These are phyloP conservation scores for Dione juno DNA, from an alignment of 2,888 invertebrate genomes.

Conservation along the genomic window DNA sequence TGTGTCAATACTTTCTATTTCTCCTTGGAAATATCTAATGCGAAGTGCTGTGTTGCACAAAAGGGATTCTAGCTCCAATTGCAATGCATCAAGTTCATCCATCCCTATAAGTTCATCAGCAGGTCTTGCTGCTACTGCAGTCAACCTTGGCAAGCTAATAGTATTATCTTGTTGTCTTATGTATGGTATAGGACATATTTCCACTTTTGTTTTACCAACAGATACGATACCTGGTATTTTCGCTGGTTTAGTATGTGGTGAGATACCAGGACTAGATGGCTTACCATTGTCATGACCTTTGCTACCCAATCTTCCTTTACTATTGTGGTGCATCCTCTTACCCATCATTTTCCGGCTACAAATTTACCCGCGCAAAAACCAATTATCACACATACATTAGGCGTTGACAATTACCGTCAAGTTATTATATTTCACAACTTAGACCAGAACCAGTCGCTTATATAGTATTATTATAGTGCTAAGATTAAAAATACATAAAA, in stretches of 20 bases:
- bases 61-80: constrained; percentile 93
- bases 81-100: constrained; percentile 94
- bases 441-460: background rate
- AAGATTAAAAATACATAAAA: background rate
- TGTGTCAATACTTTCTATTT: constrained; percentile 87
- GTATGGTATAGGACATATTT: constrained; percentile 84
- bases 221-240: constrained; percentile 74
- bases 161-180: constrained; percentile 88
- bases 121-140: constrained; percentile 85
- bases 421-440: constrained; percentile 20
- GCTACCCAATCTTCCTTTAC: constrained; percentile 76
- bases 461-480: background rate
- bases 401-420: constrained; percentile 43
- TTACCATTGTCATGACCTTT: constrained; percentile 80
- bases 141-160: constrained; percentile 86
- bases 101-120: constrained; percentile 91
- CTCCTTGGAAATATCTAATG: constrained; percentile 89
- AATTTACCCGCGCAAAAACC: constrained; percentile 71
- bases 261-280: constrained; percentile 78
- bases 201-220: constrained; percentile 73
- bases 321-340: constrained; percentile 81
- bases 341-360: constrained; percentile 71
- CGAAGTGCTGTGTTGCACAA: constrained; percentile 92
- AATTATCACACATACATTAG: constrained; percentile 49
- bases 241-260: constrained; percentile 76